phyloP scores from a whole-genome alignment of 2,113 vertebrate species.

The Callithrix jacchus region DNA sequence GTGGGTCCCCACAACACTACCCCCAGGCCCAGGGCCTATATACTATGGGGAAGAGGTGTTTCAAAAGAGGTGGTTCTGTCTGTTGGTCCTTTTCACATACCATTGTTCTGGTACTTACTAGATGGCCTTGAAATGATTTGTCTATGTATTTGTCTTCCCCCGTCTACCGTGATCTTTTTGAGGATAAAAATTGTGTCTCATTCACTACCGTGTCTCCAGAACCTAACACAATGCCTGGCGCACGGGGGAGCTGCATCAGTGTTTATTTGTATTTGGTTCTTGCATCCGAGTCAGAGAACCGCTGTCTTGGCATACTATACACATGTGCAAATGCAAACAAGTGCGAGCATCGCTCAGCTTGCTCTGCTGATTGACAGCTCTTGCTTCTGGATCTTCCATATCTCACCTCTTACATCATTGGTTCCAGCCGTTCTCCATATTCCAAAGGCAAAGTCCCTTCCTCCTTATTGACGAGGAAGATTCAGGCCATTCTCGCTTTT shows the following conservation, averaged over 20 bases:
- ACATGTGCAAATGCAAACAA: background rate
- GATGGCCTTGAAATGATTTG: background rate
- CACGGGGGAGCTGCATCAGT: background rate
- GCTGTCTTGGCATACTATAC: background rate
- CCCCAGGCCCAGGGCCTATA: too few relatives aligned
- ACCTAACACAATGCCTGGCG: background rate
- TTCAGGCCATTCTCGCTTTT: background rate
- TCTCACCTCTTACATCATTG: background rate
- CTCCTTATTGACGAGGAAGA: constrained; percentile 19
- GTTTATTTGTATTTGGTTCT: constrained; percentile 1
- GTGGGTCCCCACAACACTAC: too few relatives aligned
- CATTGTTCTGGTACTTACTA: background rate
- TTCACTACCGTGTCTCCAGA: background rate
- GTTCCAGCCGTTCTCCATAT: background rate
- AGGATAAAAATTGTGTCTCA: background rate
- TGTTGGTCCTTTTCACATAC: background rate
- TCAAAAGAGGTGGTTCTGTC: background rate
- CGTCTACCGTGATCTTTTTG: background rate
- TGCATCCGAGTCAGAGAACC: background rate
- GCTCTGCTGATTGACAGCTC: background rate
- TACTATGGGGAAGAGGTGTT: too few relatives aligned
- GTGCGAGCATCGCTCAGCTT: background rate
- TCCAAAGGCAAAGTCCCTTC: background rate
- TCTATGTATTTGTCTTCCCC: background rate
- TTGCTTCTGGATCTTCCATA: background rate